Base-by-base conservation (phyloP, 2,888 invertebrate genomes). In the Atethmia centrago region DNA sequence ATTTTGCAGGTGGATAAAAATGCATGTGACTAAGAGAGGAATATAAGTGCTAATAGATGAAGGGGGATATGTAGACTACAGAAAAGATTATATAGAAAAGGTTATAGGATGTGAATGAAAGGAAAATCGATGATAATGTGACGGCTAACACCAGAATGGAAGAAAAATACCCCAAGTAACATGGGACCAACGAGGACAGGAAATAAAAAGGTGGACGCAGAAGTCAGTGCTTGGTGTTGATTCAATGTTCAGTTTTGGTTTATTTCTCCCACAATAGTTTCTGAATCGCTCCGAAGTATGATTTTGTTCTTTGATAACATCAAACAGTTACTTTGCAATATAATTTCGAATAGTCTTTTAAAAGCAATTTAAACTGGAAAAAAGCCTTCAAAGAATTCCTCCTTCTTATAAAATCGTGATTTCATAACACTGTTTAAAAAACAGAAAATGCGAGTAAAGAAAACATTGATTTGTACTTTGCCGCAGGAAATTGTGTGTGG, bases 401-500 rank as follows among this genome's bases (percentile, higher is more conserved):
- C 16, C 9, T 12, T 21, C 2, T 25, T 51, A 36, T 59, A 45
- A 36, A 28, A 19, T 14, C 19, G 2, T 10, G n/a, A 12, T 58
- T 67, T n/a, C 12, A 58, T 36, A 28, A 28, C 51, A 7, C 9
- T 25, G 12, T 47, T 12, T 21, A 36, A 28, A 61, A 47, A 59
- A 53, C 3, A 10, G 42, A n/a, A 62, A 45, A 45, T 16, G 12
- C 19, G 3, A 62, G 10, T 19, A 36, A 42, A 62, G 47, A 21
- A 42, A 51, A 58, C 36, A 79, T 53, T 56, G 42, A 49, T 42
- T 28, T 36, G 14, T 55, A 49, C 42, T 76, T 62, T 71, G 14
- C 55, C 28, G n/a, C 7, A 45, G 62, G 49, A 71, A 76, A 79
- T 61, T 70, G 55, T 62, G 25, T 47, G 42, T 42, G 16, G 25